Evolutionary conservation across 2,113 vertebrate genomes (phyloP).

Genomic region (Odocoileus virginianus): DNA sequence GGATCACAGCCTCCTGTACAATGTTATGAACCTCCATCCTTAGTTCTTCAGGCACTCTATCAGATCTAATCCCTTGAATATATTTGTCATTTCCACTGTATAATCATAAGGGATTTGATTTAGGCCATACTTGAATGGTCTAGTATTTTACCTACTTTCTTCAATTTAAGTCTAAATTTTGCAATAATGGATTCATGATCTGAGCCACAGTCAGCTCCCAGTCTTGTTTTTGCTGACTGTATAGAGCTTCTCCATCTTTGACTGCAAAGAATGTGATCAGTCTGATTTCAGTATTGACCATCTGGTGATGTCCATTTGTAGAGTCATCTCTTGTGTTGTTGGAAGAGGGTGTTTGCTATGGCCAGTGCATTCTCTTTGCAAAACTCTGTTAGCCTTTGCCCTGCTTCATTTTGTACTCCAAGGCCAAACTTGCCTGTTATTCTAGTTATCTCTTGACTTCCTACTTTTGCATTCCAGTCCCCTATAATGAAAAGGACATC

Average conservation of each 20-base stretch:
- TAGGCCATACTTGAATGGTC: not conserved
- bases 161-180: not conserved
- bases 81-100: not conserved
- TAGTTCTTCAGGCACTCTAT: not conserved
- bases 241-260: not conserved
- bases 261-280: not conserved
- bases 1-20: not conserved
- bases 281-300: not conserved
- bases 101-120: not conserved
- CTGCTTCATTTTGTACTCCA: not conserved
- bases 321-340: not conserved
- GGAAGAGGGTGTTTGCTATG: not conserved
- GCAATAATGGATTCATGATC: not conserved
- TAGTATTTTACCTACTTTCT: not conserved
- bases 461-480: not conserved
- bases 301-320: not conserved
- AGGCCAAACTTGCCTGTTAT: not conserved
- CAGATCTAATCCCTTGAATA: not conserved
- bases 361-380: not conserved
- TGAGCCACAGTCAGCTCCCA: not conserved
- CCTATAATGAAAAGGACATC: not conserved
- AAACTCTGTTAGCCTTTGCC: not conserved
- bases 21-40: not conserved
- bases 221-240: not conserved
- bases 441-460: not conserved